Evolutionary conservation across 1,140 invertebrate genomes (phyloP).

Genomic region (Drosophila parvula): DNA sequence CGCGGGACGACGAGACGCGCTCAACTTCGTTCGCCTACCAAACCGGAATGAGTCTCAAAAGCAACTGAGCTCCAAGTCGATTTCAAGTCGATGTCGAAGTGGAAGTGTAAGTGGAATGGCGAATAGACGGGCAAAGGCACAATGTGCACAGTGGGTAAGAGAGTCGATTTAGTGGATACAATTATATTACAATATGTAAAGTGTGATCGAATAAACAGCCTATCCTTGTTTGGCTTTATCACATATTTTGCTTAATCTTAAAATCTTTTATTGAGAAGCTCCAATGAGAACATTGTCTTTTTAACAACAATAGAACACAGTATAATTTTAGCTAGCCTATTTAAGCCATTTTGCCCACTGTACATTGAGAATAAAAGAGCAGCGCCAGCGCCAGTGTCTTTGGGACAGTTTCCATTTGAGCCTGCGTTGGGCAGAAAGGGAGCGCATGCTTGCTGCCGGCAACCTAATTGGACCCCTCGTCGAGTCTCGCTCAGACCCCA

Average conservation of each 20-base stretch:
- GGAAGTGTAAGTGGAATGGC: constrained; percentile 33
- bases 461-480: constrained; percentile 52
- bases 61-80: constrained; percentile 43
- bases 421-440: constrained; percentile 63
- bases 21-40: constrained; percentile 70
- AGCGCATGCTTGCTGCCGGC: constrained; percentile 77
- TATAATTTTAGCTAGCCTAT: not conserved
- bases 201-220: too few species aligned
- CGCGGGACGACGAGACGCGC: constrained; percentile 59
- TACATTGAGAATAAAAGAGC: constrained; percentile 48
- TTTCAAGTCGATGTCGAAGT: constrained; percentile 33
- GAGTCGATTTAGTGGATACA: not conserved
- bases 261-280: too few species aligned
- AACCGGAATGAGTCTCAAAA: constrained; percentile 77
- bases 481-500: constrained; percentile 17
- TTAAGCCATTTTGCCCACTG: not conserved
- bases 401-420: constrained; percentile 41
- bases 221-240: too few species aligned
- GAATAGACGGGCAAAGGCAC: constrained; percentile 13
- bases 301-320: not conserved
- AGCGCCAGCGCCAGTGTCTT: constrained; percentile 64
- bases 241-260: too few species aligned
- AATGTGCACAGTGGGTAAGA: not conserved
- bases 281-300: too few species aligned
- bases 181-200: not conserved